Evolutionary conservation across 2,113 vertebrate genomes (phyloP), one percentile per base, ranked within the genome.

Genomic region (Elachura formosa): DNA sequence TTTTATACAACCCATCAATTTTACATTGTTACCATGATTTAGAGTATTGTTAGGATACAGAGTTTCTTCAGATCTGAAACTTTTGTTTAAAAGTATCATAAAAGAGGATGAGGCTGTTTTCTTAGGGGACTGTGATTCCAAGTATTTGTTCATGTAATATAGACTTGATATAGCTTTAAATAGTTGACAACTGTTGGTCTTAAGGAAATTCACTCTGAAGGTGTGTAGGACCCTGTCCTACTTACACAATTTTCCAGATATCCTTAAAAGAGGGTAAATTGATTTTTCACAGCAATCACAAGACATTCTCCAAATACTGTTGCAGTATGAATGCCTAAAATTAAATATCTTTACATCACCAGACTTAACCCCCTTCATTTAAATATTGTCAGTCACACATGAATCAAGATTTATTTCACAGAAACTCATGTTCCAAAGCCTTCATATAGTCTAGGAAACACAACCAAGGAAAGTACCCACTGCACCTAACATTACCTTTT

Each of bases 51-150:
- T 75, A 40, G 4, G 10, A 46, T 64, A 46, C 0, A 75, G 2
- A 6, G 0, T 38, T 92, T 89, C 21, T 68, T 64, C 28, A 43
- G 11, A 55, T 7, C 0, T 55, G 8, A 85, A 79, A 51, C 5
- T 29, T 71, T 29, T 62, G 6, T 33, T 79, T 51, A 38, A 68
- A 92, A 67, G 41, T 34, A 8, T 11, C 8, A n/a, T 29, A 36
- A 3, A 72, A 46, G 34, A 55, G 14, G 5, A 12, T 79, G 49
- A 76, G 38, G 5, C 2, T 80, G 51, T 80, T 89, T 77, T 72
- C 6, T 59, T 76, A 68, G 40, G 16, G 49, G 4, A 34, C 0
- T 0, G 0, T 48, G 5, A 40, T 90, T 81, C 61, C 12, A 64
- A 73, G 41, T 73, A 48, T 26, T 25, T 77, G 22, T n/a, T 84